Base-by-base conservation (phyloP, 2,888 invertebrate species). In the Orthosia gothica region DNA sequence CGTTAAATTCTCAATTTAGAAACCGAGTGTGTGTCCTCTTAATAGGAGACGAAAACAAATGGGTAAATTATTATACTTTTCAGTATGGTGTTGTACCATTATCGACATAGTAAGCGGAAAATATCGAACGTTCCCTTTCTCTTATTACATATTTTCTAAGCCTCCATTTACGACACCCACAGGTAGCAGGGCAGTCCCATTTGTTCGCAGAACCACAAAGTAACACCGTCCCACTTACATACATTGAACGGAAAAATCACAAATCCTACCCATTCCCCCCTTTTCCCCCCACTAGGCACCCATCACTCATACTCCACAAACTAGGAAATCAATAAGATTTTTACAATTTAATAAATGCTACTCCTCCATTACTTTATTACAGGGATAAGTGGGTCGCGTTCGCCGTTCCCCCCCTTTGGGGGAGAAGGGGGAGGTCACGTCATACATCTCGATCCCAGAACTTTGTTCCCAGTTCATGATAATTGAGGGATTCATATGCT, bases 361-460 rank as follows among this genome's bases (percentile, higher is more conserved):
- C 83, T 87, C 86, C 90, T 79, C 88, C 91, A 90, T 92, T 91
- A 90, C 91, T 92, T 90, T 90, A 93, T 91, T 89, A 88, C 89
- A 83, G 76, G 92, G 86, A 91, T 90, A 94, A 93, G 91, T 94
- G 91, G 94, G 94, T 93, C 94, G 88, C 87, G 83, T 76, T 78
- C n/a, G 85, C 88, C 88, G 76, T 40, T 15, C 9, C 9, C 82
- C 72, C 84, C 85, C 62, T 58, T 67, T 74, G 20, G 58, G 76
- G 70, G 74, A 80, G 13, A 61, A 75, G 81, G 66, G 65, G 80
- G 78, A 83, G 87, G 88, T 79, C 87, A 74, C 84, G 87, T 89
- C 90, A 91, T 90, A 92, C 92, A 91, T 94, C 94, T 91, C 93
- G 92, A 93, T 92, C 89, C 91, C 84, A 84, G 88, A 83, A 88